A percentile compares a stretch with the other conserved stretches of the same genome.
Conservation (phyloP, 2,797 vertebrate genomes). For the Hydrolagus colliei region DNA sequence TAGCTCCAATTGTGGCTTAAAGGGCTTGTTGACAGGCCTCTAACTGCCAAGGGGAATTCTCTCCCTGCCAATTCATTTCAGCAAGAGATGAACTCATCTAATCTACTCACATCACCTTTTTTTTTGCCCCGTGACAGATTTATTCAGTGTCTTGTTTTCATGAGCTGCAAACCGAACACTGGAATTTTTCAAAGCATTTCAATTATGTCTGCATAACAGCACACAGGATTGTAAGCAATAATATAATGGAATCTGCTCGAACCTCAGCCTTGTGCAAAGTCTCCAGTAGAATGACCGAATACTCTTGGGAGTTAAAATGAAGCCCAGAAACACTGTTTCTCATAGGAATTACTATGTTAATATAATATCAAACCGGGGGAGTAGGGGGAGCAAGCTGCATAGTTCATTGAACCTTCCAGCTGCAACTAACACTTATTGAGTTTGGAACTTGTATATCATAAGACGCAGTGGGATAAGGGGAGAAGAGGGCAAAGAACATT, state of each 20-base stretch:
- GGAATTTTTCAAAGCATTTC: not conserved
- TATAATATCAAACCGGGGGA: not conserved
- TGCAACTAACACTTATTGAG: too few species aligned
- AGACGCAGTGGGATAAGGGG: too few species aligned
- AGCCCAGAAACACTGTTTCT: not conserved
- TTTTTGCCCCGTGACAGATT: not conserved
- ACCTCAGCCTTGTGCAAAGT: not conserved
- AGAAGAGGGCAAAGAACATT: too few species aligned
- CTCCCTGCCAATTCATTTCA: not conserved
- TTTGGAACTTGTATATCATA: too few species aligned
- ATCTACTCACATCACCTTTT: not conserved
- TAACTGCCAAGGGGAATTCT: not conserved
- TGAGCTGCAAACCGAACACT: not conserved
- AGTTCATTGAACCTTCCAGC: not conserved
- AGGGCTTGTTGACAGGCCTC: not conserved
- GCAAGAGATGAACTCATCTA: not conserved
- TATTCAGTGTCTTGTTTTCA: not conserved
- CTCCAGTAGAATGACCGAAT: not conserved
- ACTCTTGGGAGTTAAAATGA: not conserved
- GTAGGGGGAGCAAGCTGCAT: not conserved
- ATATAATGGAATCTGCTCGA: not conserved
- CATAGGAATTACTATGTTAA: not conserved
- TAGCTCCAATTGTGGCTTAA: not conserved
- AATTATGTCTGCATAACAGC: not conserved
- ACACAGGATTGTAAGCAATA: not conserved